Percentiles rank a stretch among this genome's conserved stretches.
Evolutionary conservation across 1,140 invertebrate species (phyloP).

Genomic region (Ceratina australensis): DNA sequence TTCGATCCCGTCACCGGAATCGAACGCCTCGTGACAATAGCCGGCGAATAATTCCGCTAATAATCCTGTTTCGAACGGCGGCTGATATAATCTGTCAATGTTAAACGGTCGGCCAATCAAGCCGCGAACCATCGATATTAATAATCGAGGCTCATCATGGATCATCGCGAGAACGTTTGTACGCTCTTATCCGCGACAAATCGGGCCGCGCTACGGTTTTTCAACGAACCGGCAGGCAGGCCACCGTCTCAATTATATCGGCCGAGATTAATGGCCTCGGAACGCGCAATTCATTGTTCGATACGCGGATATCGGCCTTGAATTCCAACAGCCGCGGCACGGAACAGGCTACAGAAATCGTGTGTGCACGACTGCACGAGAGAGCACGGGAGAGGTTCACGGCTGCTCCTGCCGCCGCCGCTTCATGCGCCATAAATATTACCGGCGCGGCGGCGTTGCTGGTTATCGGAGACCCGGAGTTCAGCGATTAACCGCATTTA

Average conservation of each 20-base stretch:
- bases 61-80: neutral
- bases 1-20: too few species aligned
- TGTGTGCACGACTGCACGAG: neutral
- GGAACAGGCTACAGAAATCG: slow-evolving; percentile 3
- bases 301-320: slow-evolving; percentile 22
- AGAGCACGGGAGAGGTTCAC: slow-evolving; percentile 24
- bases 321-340: slow-evolving; percentile 3
- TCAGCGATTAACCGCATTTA: slow-evolving; percentile 35
- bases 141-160: neutral
- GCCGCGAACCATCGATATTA: slow-evolving; percentile 11
- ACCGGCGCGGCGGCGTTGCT: neutral
- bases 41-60: neutral
- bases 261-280: slow-evolving; percentile 24
- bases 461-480: slow-evolving; percentile 14
- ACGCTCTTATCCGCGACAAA: neutral
- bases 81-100: neutral
- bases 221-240: neutral
- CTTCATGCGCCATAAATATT: slow-evolving; percentile 59
- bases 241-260: slow-evolving; percentile 10
- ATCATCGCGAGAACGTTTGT: slow-evolving; percentile 15
- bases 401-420: too few species aligned
- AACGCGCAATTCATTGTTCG: slow-evolving; percentile 30
- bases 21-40: too few species aligned
- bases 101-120: slow-evolving; percentile 28
- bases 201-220: neutral